A percentile compares a stretch with the other conserved stretches of the same genome.
Conservation (phyloP, 2,888 invertebrate species). For the Plusia festucae region DNA sequence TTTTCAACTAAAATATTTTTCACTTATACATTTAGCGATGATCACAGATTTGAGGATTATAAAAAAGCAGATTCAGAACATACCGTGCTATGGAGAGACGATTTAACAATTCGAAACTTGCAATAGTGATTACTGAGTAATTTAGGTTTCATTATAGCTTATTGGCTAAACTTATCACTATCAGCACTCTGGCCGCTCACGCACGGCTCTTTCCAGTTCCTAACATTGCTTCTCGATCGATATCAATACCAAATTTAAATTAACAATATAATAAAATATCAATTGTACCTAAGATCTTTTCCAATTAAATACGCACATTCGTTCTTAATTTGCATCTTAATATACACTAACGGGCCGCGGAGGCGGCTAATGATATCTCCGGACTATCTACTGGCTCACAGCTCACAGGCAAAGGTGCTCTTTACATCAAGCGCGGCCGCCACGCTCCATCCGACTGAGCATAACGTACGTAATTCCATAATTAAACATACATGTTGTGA, state of each 20-base stretch:
- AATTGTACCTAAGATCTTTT: constrained; percentile 89
- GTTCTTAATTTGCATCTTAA: constrained; percentile 79
- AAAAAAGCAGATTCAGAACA: constrained; percentile 88
- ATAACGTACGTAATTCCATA: constrained; percentile 76
- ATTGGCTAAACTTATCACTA: constrained; percentile 85
- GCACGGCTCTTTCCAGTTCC: constrained; percentile 77
- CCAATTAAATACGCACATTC: constrained; percentile 85
- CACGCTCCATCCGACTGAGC: constrained; percentile 66
- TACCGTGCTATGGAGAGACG: constrained; percentile 88
- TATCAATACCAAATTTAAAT: constrained; percentile 88
- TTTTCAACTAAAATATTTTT: constrained; percentile 82
- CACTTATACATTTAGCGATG: constrained; percentile 87
- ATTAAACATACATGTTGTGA: constrained; percentile 87
- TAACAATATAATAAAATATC: constrained; percentile 89
- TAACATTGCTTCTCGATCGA: constrained; percentile 87
- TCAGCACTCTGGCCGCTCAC: constrained; percentile 82
- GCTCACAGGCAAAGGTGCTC: constrained; percentile 67
- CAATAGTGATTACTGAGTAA: constrained; percentile 88
- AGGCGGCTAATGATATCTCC: constrained; percentile 68
- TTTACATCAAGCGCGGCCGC: constrained; percentile 52
- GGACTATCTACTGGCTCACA: constrained; percentile 72
- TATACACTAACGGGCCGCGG: constrained; percentile 76
- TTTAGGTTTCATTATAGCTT: constrained; percentile 88
- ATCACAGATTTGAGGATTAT: constrained; percentile 89
- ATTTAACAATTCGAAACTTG: constrained; percentile 87